Base-by-base conservation (phyloP, 2,113 vertebrate genomes). In the Myrmophylax atrothorax region DNA sequence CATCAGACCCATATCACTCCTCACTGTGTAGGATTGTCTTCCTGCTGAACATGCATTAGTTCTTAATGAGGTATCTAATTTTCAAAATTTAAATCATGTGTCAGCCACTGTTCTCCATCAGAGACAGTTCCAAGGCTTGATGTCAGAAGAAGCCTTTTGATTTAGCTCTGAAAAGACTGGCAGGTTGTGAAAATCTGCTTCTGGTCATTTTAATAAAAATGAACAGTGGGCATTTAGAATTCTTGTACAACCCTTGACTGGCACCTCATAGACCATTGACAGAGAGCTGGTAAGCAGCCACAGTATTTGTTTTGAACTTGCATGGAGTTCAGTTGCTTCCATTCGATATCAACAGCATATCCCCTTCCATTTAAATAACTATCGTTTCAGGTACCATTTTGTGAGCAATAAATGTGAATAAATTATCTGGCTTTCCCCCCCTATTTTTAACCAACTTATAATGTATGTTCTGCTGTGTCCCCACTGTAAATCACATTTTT, bases 31-130 rank as follows among this genome's bases (percentile, higher is more conserved):
- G 80, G 77, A 60, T 23, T 94, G 56, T 68, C 69, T 90, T 88
- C 62, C 64, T 55, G 72, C 59, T 89, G 79, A 89, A 92, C 42
- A 59, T 31, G n/a, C 44, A 44, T 75, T 78, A 84, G 56, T 64
- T 77, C 60, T 89, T 89, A 89, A 93, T 64, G 86, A 94, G 80
- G 56, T 78, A 87, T 87, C 87, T 68, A 84, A 75, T 92, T 89
- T 95, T 91, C 89, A 53, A 89, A 74, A 68, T 87, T 81, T 87
- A 82, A 84, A 73, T 93, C 44, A n/a, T 81, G 64, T 89, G 53
- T 49, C 80, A 91, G 69, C 28, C 40, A 40, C n/a, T 7, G 3
- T 73, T 89, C 69, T 82, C 38, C 22, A 87, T 91, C 46, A 75
- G 60, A 89, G 56, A 28, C 4, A 3, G 9, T 94, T 89, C 40